Percentiles rank a stretch among this genome's conserved stretches.
Conservation (phyloP, 30 jellyfish, hydroid and myxozoan genomes). For the Cassiopea xamachana region DNA sequence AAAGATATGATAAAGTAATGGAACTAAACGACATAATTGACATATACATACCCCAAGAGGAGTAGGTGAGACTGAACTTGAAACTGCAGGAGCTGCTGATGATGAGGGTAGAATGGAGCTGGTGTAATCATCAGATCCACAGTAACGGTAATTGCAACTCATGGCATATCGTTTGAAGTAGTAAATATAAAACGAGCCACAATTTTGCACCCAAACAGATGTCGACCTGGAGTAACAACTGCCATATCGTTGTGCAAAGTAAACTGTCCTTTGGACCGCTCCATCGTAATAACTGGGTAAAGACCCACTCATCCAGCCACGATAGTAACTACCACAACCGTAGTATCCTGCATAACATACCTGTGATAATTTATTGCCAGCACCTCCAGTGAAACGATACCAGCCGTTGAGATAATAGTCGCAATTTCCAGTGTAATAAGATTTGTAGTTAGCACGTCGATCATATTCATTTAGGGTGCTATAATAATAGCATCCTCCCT, state of each 20-base stretch:
- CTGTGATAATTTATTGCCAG: constrained; percentile 22
- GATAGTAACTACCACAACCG: constrained; percentile 28
- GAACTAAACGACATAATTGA: neutral
- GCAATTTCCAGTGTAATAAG: neutral
- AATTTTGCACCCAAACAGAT: constrained; percentile 20
- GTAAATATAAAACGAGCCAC: constrained; percentile 40
- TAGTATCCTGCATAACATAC: neutral
- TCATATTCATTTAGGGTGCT: constrained; percentile 19
- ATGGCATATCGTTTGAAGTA: neutral
- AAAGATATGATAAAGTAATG: no score
- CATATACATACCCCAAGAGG: neutral
- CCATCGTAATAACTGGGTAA: constrained; percentile 50
- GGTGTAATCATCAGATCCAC: constrained; percentile 7
- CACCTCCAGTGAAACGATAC: constrained; percentile 52
- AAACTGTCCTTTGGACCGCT: constrained; percentile 21
- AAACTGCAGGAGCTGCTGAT: neutral
- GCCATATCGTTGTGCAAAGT: constrained; percentile 34
- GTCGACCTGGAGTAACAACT: neutral
- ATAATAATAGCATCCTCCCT: constrained; percentile 16
- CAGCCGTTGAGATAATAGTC: constrained; percentile 36
- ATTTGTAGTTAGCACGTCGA: neutral
- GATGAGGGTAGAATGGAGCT: neutral
- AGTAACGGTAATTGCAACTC: constrained; percentile 32
- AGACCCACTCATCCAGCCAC: constrained; percentile 52
- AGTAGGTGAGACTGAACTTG: neutral